Evolutionary conservation across 2,888 invertebrate species (phyloP).

Genomic region (Neuroscelio doddi): DNA sequence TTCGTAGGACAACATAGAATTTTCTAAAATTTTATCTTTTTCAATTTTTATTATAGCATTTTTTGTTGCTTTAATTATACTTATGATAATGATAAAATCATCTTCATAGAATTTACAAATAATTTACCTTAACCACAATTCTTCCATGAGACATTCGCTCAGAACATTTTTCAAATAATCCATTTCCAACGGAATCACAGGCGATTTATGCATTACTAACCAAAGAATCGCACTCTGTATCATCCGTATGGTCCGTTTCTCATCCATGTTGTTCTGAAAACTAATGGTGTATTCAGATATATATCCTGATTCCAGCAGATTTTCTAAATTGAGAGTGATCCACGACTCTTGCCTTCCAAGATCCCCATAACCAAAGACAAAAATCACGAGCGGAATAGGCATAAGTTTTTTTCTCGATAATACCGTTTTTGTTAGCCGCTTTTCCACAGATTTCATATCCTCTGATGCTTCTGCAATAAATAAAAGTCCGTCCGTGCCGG

Average conservation of each 20-base stretch:
- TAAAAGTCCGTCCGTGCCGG: conserved; percentile 64
- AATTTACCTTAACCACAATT: conserved; percentile 64
- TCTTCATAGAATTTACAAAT: too few relatives aligned
- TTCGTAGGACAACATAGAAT: too few relatives aligned
- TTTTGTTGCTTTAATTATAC: too few relatives aligned
- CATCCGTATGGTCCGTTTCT: conserved; percentile 55
- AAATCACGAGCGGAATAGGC: conserved; percentile 62
- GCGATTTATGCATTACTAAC: conserved; percentile 63
- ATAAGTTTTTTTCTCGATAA: conserved; percentile 60
- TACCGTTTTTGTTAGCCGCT: conserved; percentile 61
- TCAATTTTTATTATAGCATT: too few relatives aligned
- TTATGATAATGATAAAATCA: background rate
- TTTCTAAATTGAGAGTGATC: conserved; percentile 52
- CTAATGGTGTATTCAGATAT: conserved; percentile 62
- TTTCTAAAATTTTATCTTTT: too few relatives aligned
- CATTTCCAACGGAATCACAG: conserved; percentile 62
- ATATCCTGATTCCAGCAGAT: conserved; percentile 60
- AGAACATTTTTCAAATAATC: conserved; percentile 55
- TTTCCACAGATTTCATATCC: conserved; percentile 48
- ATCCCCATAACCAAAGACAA: conserved; percentile 54
- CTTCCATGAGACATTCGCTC: conserved; percentile 60
- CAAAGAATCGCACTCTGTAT: conserved; percentile 62
- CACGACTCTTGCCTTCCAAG: conserved; percentile 31
- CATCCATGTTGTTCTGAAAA: conserved; percentile 53
- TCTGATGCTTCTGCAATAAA: conserved; percentile 61